Evolutionary conservation across 2,113 vertebrate species (phyloP), one percentile per base, ranked within the genome.

Genomic region (Sebastes schlegelii): DNA sequence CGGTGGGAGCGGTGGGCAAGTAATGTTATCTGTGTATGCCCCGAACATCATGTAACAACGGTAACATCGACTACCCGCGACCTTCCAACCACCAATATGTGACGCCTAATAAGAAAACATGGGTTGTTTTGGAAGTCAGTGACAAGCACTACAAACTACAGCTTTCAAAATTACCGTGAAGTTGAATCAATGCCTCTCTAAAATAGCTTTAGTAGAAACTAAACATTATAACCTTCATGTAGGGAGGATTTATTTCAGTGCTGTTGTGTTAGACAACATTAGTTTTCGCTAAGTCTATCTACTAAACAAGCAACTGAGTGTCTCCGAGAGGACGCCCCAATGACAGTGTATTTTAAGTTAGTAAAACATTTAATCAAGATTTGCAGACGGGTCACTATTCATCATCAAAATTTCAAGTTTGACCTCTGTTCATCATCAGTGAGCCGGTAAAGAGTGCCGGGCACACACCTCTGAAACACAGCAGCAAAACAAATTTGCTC

Each of bases 391-490:
- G 73, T 76, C 54, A 13, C 70, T 21, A 69, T 80, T 84, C 45
- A 79, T 88, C 77, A 91, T 64, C 17, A 54, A 76, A 45, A 74
- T 78, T 76, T 84, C 61, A 67, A 74, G 77, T 82, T 51, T 81
- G 80, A 88, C 88, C 91, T 81, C 80, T 82, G 75, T 67, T 87
- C 74, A 79, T 84, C 64, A 61, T 73, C 63, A 26, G 40, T 60
- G 68, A 81, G 79, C 71, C 16, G 6, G 63, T 13, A 14, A 64
- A 8, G 21, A 34, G 26, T 52, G 80, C 77, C 87, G 78, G 57
- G 4, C 67, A 16, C 77, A 79, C 60, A 40, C 43, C 13, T n/a
- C 34, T n/a, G 34, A 66, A 82, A 58, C 63, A 61, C 70, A 86
- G 52, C 45, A 42, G 63, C 68, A 77, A 80, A 83, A 86, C 82